Evolutionary conservation across 2,797 vertebrate genomes (phyloP).

Genomic region (Alexandromys oeconomus): DNA sequence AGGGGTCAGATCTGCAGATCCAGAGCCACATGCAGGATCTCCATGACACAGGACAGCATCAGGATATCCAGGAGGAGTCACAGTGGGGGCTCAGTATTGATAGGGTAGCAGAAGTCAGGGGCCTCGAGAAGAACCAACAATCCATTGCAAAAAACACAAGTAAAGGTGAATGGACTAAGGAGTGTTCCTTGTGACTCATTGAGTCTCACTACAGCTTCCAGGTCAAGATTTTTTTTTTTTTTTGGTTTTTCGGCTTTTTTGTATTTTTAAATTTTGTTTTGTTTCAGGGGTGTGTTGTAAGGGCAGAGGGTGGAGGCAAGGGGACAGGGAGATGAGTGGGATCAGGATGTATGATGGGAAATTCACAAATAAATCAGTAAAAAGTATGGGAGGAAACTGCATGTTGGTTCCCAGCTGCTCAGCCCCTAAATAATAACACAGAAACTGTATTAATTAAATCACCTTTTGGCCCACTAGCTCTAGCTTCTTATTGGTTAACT

Average conservation of each 20-base stretch:
- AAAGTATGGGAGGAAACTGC: no score
- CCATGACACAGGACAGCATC: neutral
- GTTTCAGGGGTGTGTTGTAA: neutral
- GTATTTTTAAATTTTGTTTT: neutral
- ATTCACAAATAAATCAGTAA: neutral
- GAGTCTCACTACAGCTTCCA: neutral
- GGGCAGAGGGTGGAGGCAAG: neutral
- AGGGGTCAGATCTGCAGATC: neutral
- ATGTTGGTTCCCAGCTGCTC: no score
- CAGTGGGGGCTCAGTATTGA: neutral
- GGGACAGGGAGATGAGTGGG: neutral
- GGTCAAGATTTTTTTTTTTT: neutral
- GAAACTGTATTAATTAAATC: no score
- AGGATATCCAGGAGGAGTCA: neutral
- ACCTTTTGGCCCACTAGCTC: no score
- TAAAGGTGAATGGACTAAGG: neutral
- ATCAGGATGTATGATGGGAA: neutral
- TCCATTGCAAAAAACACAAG: neutral
- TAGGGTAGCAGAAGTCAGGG: neutral
- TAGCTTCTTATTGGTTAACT: no score
- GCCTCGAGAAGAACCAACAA: neutral
- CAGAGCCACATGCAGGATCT: neutral
- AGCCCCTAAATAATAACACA: no score
- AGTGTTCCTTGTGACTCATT: neutral
- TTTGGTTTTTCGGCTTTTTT: neutral